A percentile compares a stretch with the other conserved stretches of the same genome.
Evolutionary conservation across 1,140 invertebrate species (phyloP).

Genomic region (Pogonus chalceus): DNA sequence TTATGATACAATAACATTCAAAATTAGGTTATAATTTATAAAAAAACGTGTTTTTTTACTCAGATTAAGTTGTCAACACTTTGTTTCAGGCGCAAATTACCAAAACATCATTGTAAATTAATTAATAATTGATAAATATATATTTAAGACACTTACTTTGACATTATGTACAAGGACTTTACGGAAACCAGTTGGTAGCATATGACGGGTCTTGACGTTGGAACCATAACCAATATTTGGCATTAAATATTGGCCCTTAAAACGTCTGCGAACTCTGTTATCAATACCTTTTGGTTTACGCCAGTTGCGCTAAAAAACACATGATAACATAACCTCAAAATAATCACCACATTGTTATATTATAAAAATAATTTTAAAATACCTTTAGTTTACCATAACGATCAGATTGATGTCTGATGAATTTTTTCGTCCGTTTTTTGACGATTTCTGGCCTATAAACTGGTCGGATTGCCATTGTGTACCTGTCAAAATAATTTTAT

Average conservation of each 20-base stretch:
- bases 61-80: slow-evolving; percentile 24
- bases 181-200: slow-evolving; percentile 94
- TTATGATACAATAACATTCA: neutral
- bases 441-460: slow-evolving; percentile 80
- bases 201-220: slow-evolving; percentile 85
- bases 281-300: slow-evolving; percentile 96
- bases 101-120: slow-evolving; percentile 27
- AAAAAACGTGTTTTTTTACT: slow-evolving; percentile 9
- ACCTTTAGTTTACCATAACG: slow-evolving; percentile 92
- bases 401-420: slow-evolving; percentile 94
- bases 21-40: neutral
- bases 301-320: slow-evolving; percentile 62
- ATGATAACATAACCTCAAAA: slow-evolving; percentile 3
- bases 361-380: slow-evolving; percentile 17
- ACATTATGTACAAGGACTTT: slow-evolving; percentile 76
- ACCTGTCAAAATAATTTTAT: slow-evolving; percentile 14
- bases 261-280: slow-evolving; percentile 94
- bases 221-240: slow-evolving; percentile 99
- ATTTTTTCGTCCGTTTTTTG: slow-evolving; percentile 94
- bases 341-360: slow-evolving; percentile 10
- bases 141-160: slow-evolving; percentile 47
- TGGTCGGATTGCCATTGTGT: slow-evolving; percentile 73
- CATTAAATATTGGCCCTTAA: slow-evolving; percentile 98
- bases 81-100: slow-evolving; percentile 34
- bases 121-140: neutral